Conservation (phyloP, 2,888 invertebrate species). For the Polydrusus pterygomalis region DNA sequence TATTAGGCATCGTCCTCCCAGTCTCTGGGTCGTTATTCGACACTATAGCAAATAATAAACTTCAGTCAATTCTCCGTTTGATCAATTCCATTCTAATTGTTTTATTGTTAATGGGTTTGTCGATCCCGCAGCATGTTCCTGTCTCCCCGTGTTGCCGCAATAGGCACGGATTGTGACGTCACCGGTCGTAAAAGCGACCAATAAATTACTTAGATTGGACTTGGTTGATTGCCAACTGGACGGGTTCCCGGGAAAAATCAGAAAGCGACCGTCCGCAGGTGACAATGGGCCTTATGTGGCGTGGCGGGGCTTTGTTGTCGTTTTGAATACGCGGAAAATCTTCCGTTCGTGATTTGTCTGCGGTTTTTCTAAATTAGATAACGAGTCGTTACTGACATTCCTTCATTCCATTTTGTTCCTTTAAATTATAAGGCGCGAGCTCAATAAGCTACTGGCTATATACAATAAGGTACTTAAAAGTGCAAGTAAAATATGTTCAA, state of each 20-base stretch:
- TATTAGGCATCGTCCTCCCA: too few relatives aligned
- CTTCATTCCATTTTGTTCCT: too few relatives aligned
- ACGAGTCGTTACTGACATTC: not conserved
- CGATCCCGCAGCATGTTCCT: slow-evolving; percentile 25
- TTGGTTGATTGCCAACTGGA: slow-evolving; percentile 67
- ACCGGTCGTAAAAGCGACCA: slow-evolving; percentile 67
- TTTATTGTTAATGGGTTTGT: slow-evolving; percentile 27
- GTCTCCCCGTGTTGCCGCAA: slow-evolving; percentile 26
- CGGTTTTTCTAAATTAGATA: not conserved
- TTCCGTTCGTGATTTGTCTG: not conserved
- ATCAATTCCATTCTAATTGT: slow-evolving; percentile 18
- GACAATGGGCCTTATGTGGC: slow-evolving; percentile 7
- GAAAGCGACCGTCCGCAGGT: slow-evolving; percentile 1
- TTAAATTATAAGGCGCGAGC: too few relatives aligned
- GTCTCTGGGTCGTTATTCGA: too few relatives aligned
- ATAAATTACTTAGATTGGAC: slow-evolving; percentile 69
- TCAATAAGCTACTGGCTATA: too few relatives aligned
- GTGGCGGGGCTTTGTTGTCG: slow-evolving; percentile 3
- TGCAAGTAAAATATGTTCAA: too few relatives aligned
- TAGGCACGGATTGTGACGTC: slow-evolving; percentile 62
- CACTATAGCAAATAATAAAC: not conserved
- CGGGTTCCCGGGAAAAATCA: slow-evolving; percentile 60
- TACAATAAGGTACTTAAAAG: too few relatives aligned
- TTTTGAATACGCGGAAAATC: slow-evolving; percentile 30
- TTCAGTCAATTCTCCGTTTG: slow-evolving; percentile 8